phyloP scores from a whole-genome alignment of 2,113 vertebrate species.

The Syngnathoides biaculeatus region DNA sequence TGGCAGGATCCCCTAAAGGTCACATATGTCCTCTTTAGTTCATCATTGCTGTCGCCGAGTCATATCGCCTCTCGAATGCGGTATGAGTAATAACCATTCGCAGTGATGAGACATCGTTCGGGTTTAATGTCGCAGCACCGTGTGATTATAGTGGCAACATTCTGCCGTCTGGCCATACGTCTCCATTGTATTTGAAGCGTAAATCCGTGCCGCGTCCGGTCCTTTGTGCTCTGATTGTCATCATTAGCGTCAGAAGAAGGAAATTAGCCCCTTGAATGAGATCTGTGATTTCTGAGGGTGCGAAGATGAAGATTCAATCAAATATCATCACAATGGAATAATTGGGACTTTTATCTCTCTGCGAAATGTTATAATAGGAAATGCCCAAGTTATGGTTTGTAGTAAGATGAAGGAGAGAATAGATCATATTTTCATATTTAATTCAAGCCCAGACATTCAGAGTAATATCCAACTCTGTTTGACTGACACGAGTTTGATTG shows the following conservation, averaged over 20 bases:
- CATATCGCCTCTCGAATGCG: neutral
- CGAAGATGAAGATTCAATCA: constrained; percentile 55
- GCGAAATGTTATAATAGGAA: constrained; percentile 10
- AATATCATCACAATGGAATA: constrained; percentile 54
- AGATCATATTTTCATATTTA: neutral
- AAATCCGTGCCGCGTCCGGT: constrained; percentile 4
- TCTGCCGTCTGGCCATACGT: neutral
- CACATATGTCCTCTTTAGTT: constrained; percentile 32
- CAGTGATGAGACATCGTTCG: neutral
- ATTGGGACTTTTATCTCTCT: constrained; percentile 49
- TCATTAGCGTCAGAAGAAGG: constrained; percentile 64
- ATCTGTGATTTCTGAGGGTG: constrained; percentile 46
- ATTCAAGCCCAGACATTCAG: neutral
- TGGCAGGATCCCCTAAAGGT: constrained; percentile 34
- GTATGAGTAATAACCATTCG: neutral
- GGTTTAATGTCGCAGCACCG: no score
- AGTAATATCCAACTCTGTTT: neutral
- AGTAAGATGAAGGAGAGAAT: neutral
- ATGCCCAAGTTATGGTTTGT: neutral
- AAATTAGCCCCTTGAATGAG: constrained; percentile 58
- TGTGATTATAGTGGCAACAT: neutral
- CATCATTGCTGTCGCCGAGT: constrained; percentile 16
- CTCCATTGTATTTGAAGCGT: neutral
- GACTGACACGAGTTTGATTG: neutral
- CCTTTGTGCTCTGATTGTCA: constrained; percentile 49